Evolutionary conservation across 2,797 vertebrate genomes (phyloP).

Genomic region (Brachyalestes nurse): DNA sequence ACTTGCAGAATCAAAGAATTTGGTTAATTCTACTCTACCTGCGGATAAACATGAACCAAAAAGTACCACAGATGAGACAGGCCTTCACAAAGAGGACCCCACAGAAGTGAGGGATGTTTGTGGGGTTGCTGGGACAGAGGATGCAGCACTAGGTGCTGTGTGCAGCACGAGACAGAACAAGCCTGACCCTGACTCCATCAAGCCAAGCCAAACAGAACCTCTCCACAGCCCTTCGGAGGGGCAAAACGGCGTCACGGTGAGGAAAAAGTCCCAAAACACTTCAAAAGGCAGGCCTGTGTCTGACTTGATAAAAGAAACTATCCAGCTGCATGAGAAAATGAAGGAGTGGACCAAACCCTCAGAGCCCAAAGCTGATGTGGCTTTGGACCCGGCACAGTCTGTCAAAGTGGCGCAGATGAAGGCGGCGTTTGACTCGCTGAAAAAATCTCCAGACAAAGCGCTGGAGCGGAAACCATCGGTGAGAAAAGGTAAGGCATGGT

Average conservation of each 20-base stretch:
- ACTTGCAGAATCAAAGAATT: constrained; percentile 23
- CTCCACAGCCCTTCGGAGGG: constrained; percentile 34
- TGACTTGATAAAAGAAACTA: constrained; percentile 79
- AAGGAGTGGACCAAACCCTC: constrained; percentile 73
- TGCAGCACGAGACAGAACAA: constrained; percentile 45
- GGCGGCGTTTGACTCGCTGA: constrained; percentile 77
- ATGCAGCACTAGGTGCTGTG: constrained; percentile 14
- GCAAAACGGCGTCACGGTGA: constrained; percentile 23
- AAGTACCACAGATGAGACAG: constrained; percentile 28
- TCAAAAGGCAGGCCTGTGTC: constrained; percentile 74
- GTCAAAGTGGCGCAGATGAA: constrained; percentile 83
- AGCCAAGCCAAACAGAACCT: constrained; percentile 45
- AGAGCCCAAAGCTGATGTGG: constrained; percentile 68
- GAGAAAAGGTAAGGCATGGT: constrained; percentile 75
- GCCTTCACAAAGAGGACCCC: constrained; percentile 34
- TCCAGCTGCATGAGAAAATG: constrained; percentile 79
- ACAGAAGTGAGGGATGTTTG: constrained; percentile 33
- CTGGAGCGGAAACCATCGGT: constrained; percentile 76
- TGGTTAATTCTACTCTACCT: constrained; percentile 22
- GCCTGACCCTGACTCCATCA: constrained; percentile 42
- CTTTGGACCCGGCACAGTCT: constrained; percentile 69
- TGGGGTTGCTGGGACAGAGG: constrained; percentile 31
- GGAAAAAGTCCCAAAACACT: constrained; percentile 57
- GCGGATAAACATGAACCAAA: constrained; percentile 18
- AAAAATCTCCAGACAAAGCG: constrained; percentile 75